Evolutionary conservation across 2,797 vertebrate genomes (phyloP), one percentile per base, ranked within the genome.

Genomic region (Muraenolepis orangiensis): DNA sequence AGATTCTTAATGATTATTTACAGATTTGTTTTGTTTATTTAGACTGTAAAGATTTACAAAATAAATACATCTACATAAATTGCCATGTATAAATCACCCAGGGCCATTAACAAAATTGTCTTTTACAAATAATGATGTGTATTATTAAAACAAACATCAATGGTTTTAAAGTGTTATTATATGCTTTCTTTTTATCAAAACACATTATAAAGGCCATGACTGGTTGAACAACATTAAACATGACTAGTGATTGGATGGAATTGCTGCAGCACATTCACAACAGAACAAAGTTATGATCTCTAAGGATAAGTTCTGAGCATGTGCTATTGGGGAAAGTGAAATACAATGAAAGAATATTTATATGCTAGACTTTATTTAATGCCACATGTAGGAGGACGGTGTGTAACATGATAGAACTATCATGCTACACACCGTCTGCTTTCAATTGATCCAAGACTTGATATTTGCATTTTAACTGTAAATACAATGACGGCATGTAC

Each of bases 21-120:
- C 70, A 29, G 70, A 5, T 67, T 14, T 74, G 13, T 70, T 31
- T 70, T 75, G 73, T 85, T 84, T 72, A 81, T 77, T 72, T 30
- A 20, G 68, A 75, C 70, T 70, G 67, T 69, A 16, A 26, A 29
- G 30, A 42, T 64, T 46, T 64, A 28, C 42, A 4, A 71, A 69
- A 32, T 69, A 36, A 46, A 18, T 46, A 46, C 40, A 64, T 64
- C 23, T 64, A 64, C 57, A 23, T 23, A 57, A 64, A 64, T 46
- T 46, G 57, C 23, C 57, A 64, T 28, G 12, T 26, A 64, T 64
- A 64, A 64, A 64, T 26, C 23, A 64, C 57, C 26, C 51, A 51
- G 46, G 46, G 46, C 18, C 6, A 26, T 64, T 64, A n/a, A 57
- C n/a, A 64, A 26, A 23, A 64, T 12, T 64, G 12, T 7, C 51